Evolutionary conservation across 1,140 invertebrate genomes (phyloP).

Genomic region (Rhopalosiphum padi): DNA sequence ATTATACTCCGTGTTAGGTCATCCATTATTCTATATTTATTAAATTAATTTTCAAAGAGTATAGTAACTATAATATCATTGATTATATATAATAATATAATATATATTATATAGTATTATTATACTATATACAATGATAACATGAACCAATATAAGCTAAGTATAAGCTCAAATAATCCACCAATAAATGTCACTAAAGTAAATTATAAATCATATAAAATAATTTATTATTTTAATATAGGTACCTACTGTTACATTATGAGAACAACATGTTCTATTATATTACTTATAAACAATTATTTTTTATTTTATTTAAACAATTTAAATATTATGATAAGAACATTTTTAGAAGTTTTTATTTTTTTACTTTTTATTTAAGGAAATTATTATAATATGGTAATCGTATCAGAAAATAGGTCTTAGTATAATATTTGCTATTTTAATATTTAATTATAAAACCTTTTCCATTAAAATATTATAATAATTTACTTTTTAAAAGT

Average conservation of each 20-base stretch:
- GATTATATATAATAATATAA: too few species aligned
- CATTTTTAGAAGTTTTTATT: not conserved
- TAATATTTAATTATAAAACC: not conserved
- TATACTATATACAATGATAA: not conserved
- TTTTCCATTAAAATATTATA: not conserved
- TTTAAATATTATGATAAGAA: not conserved
- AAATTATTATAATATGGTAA: not conserved
- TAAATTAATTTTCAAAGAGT: not conserved
- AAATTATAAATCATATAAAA: not conserved
- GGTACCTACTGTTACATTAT: too few species aligned
- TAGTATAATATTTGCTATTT: not conserved
- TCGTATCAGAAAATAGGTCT: not conserved
- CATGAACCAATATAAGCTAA: not conserved
- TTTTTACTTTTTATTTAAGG: not conserved
- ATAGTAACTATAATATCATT: too few species aligned
- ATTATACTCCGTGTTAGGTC: not conserved
- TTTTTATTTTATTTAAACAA: not conserved
- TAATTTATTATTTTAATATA: too few species aligned
- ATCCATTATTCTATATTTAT: not conserved
- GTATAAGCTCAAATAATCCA: not conserved
- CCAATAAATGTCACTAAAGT: not conserved
- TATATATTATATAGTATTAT: too few species aligned
- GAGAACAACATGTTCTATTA: too few species aligned
- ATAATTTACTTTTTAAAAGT: not conserved
- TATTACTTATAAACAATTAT: too few species aligned